Conservation (phyloP, 2,797 vertebrate genomes). For the Coreius guichenoti region DNA sequence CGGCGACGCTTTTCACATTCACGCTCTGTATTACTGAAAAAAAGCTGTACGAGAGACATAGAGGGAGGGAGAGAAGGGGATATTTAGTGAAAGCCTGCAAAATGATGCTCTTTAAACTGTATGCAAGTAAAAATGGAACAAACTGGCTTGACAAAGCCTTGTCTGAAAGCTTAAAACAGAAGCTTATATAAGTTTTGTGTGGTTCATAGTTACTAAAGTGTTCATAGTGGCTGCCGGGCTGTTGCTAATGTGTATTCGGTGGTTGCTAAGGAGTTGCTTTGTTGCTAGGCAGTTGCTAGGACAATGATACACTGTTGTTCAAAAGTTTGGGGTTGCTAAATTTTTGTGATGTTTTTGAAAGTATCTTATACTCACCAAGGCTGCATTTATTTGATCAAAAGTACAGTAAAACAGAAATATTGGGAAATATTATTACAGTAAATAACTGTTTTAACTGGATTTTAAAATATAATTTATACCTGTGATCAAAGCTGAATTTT, state of each 20-base stretch:
- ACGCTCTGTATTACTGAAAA: slow-evolving; percentile 70
- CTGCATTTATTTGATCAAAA: no score
- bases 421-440: no score
- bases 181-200: not conserved
- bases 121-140: slow-evolving; percentile 16
- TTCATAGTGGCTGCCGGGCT: not conserved
- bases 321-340: not conserved
- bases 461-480: no score
- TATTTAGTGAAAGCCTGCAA: slow-evolving; percentile 60
- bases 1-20: slow-evolving; percentile 74
- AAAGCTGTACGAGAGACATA: slow-evolving; percentile 1
- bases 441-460: no score
- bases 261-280: not conserved
- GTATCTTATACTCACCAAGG: no score
- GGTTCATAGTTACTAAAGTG: not conserved
- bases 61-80: slow-evolving; percentile 31
- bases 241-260: not conserved
- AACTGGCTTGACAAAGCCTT: not conserved
- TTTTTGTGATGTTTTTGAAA: no score
- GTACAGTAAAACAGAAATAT: no score
- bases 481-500: no score
- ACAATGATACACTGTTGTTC: not conserved
- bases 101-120: slow-evolving; percentile 60
- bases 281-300: not conserved
- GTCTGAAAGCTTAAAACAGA: not conserved